Percentiles rank a stretch among this genome's conserved stretches.
Conservation (phyloP, 2,797 vertebrate species). For the Pelochelys cantorii region DNA sequence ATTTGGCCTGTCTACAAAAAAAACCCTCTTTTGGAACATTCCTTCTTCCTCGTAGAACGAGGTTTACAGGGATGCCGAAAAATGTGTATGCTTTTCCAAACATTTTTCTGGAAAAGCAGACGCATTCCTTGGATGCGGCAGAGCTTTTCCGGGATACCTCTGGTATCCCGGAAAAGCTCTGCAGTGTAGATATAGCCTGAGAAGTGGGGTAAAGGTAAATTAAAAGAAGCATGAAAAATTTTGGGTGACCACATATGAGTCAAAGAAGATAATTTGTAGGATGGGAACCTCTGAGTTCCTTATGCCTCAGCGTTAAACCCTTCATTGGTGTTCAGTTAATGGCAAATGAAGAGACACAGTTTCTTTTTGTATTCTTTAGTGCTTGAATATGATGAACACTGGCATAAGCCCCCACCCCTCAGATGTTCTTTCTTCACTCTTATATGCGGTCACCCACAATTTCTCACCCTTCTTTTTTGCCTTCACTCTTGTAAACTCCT, state of each 20-base stretch:
- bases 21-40: too few species aligned
- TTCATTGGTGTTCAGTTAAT: not conserved
- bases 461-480: not conserved
- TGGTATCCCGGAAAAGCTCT: too few species aligned
- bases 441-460: not conserved
- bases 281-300: not conserved
- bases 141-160: too few species aligned
- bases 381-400: not conserved
- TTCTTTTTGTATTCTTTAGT: not conserved
- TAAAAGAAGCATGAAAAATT: not conserved
- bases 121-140: too few species aligned
- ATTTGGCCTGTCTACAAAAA: too few species aligned
- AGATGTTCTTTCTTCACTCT: not conserved
- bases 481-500: not conserved
- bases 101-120: too few species aligned
- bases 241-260: not conserved
- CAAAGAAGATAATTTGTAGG: not conserved
- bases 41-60: too few species aligned
- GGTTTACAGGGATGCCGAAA: too few species aligned
- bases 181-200: too few species aligned
- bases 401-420: not conserved
- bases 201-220: too few species aligned
- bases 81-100: too few species aligned
- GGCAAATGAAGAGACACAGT: not conserved
- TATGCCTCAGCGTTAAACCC: not conserved